Percentiles rank a stretch among this genome's conserved stretches.
Conservation (phyloP, 2,888 invertebrate species). For the Drosophila macrospina region DNA sequence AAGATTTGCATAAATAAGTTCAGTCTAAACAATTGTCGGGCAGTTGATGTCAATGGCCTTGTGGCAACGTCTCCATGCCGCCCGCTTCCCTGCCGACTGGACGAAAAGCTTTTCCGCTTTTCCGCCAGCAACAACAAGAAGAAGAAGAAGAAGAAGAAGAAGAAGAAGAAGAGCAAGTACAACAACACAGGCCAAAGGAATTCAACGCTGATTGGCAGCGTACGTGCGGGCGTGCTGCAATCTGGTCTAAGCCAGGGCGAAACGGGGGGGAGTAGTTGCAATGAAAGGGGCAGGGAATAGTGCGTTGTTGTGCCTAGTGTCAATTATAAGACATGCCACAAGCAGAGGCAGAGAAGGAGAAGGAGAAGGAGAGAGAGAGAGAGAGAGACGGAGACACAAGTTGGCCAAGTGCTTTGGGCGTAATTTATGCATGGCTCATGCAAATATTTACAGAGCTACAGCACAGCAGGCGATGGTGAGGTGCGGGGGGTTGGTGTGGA, state of each 20-base stretch:
- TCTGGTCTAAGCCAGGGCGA: slow-evolving; percentile 11
- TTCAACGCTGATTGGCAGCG: slow-evolving; percentile 59
- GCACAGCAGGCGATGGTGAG: neutral
- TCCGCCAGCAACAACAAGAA: slow-evolving; percentile 14
- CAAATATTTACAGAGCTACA: slow-evolving; percentile 49
- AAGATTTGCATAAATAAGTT: slow-evolving; percentile 47
- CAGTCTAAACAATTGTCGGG: slow-evolving; percentile 50
- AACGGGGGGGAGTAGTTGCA: neutral
- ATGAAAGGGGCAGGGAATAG: neutral
- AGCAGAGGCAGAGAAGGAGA: neutral
- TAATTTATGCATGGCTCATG: slow-evolving; percentile 66
- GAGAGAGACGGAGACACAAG: slow-evolving; percentile 27
- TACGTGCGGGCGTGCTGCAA: slow-evolving; percentile 64
- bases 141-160: no score
- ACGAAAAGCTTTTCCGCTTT: slow-evolving; percentile 50
- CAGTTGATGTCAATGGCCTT: slow-evolving; percentile 56
- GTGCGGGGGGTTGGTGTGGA: neutral
- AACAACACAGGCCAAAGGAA: slow-evolving; percentile 8
- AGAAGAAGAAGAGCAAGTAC: no score
- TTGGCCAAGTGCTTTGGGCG: slow-evolving; percentile 67
- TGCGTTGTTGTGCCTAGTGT: slow-evolving; percentile 58
- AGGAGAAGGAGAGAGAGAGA: neutral
- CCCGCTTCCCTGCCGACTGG: no score
- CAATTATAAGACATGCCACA: slow-evolving; percentile 41
- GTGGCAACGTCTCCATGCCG: slow-evolving; percentile 4